Base-by-base conservation (phyloP, 2,113 vertebrate species). In the Corythoichthys intestinalis region DNA sequence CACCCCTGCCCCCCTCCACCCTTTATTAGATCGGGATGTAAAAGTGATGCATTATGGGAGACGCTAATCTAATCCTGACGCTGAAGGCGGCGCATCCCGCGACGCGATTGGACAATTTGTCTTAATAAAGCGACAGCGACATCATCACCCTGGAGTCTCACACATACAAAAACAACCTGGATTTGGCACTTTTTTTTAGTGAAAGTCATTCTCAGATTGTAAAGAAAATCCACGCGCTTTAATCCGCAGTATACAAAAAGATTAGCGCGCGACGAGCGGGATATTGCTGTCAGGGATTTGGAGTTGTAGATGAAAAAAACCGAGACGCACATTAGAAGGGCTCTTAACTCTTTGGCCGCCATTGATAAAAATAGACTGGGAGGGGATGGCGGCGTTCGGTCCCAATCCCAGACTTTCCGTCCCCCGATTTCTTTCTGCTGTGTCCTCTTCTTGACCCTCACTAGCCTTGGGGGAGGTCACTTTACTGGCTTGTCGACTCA, bases 21-120 rank as follows among this genome's bases (percentile, higher is more conserved):
- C 35, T 7, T 63, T 63, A 63, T 63, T 47, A 44, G 61, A 47
- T 63, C 20, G 20, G 61, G 38, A 86, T 85, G 83, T 80, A 83
- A 75, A 78, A 67, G 49, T 76, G 79, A 88, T 87, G 85, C 85
- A 86, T 89, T 86, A 70, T 86, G 86, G 88, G 85, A 85, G 77
- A 74, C 62, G 66, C 75, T 88, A 88, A 91, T 92, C 86, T 83
- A 91, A 91, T 91, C 87, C 79, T 48, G 57, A 74, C 66, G 69
- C 84, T 75, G 67, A 83, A 88, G 86, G 85, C 49, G 77, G 74
- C 47, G 72, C 80, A 83, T 83, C 72, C 80, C 35, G 9, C 73
- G 61, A 17, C 73, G 65, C 79, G 83, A 90, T 88, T 89, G 87
- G 79, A 81, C 66, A 66, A 83, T 90, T 83, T 83, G 83, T 91